Evolutionary conservation across 1,140 invertebrate genomes (phyloP), one percentile per base, ranked within the genome.

Genomic region (Bombus impatiens): DNA sequence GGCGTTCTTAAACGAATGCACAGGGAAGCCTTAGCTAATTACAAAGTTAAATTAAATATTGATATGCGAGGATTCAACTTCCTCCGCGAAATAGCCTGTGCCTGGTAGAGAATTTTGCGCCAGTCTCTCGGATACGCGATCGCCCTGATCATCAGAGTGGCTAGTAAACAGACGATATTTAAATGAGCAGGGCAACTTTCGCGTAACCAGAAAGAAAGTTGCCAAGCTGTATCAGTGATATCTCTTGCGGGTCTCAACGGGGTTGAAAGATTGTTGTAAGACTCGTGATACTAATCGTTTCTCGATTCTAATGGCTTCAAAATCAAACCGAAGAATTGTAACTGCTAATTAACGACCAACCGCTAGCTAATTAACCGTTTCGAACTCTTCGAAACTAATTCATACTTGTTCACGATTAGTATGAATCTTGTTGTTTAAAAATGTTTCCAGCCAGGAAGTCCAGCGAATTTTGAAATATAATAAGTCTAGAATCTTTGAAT

Each of bases 1-100:
- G 44, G 42, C 32, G 75, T 84, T 84, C 82, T 78, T 84, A 78
- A 84, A 78, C 74, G 74, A 78, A 37, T 57, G 15, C 42, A 18
- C 53, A 78, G 57, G n/a, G 3, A 40, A 15, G 32, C 25, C n/a
- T 47, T 35, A n/a, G 65, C 47, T 84, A 84, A 84, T 84, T 84
- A 84, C 78, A 84, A 84, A 84, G 82, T 84, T 84, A 84, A 84
- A 84, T 84, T 78, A 84, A 84, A 84, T 78, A 84, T 84, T 84
- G 82, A 84, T 84, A 84, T 84, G 82, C 82, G 78, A 84, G 75
- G 47, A 68, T 78, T 35, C 75, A 78, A 78, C 44, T 84, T 78
- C 35, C 82, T 57, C 42, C 72, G 35, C 42, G 82, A 67, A 53
- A 77, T 68, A 77, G 74, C 28, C 42, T 75, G 53, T 3, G 12